Evolutionary conservation across 2,888 invertebrate species (phyloP).

Genomic region (Rhaphigaster nebulosa): DNA sequence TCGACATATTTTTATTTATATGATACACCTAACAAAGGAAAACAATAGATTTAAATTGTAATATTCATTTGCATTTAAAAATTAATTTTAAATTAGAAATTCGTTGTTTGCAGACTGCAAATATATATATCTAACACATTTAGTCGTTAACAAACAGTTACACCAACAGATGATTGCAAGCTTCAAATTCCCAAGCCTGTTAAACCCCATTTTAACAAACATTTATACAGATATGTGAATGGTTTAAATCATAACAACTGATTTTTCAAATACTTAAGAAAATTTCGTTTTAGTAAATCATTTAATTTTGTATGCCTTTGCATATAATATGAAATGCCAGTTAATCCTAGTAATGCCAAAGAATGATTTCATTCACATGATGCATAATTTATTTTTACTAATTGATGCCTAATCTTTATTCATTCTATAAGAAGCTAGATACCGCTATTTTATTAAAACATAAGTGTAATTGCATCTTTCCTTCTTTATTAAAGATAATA

Average conservation of each 20-base stretch:
- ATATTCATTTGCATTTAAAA: not conserved
- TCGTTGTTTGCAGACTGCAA: conserved; percentile 8
- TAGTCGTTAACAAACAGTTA: not conserved
- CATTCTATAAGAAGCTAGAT: not conserved
- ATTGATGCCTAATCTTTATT: not conserved
- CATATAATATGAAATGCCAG: not conserved
- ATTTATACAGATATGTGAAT: not conserved
- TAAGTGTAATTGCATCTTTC: not conserved
- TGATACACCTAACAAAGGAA: not conserved
- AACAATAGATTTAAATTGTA: not conserved
- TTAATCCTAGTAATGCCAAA: not conserved
- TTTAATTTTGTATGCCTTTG: not conserved
- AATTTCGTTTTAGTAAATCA: not conserved
- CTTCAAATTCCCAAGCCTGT: not conserved
- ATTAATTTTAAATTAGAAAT: not conserved
- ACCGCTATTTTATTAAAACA: not conserved
- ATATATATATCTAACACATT: not conserved
- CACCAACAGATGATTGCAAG: not conserved
- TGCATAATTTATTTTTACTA: not conserved
- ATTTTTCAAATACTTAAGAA: not conserved
- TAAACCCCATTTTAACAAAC: not conserved
- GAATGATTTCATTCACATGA: not conserved
- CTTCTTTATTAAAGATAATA: not conserved
- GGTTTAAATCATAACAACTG: not conserved
- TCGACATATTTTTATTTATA: not conserved